Base-by-base conservation (phyloP, 2,888 invertebrate genomes). In the Lottia gigantea region DNA sequence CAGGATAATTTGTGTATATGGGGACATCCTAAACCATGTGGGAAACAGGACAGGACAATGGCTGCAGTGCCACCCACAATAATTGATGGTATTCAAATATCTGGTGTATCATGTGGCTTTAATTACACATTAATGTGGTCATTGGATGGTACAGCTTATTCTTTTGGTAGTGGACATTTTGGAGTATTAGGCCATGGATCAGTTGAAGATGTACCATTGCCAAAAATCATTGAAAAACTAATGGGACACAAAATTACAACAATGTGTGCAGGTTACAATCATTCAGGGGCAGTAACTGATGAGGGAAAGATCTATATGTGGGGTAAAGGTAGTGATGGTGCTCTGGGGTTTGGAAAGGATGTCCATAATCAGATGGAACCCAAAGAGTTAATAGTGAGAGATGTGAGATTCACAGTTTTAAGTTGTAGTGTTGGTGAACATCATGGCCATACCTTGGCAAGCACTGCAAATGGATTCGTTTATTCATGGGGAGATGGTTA, bases 361-460 rank as follows among this genome's bases (percentile, higher is more conserved):
- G 23, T 64, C 0, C 55, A 68, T 0, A 66, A 72, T 62, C 67
- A 69, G 2, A 62, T 64, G 19, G 61, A 25, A 0, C 79, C 80
- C 0, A 66, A 49, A 7, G 8, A 62, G 46, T 74, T 78, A 19
- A 62, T 55, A 12, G 26, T 68, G 2, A 47, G 49, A 4, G 66
- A 66, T 46, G 71, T 67, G 2, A 55, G 71, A n/a, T 70, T 83
- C 23, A 70, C n/a, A 23, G 76, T 73, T 63, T 64, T 82, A 11
- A 81, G 81, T 64, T 83, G 84, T 65, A 80, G 80, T 71, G 80
- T 80, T 23, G 82, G 80, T 26, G 84, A 84, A 66, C 82, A 84
- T 63, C 81, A 80, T 62, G 82, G 80, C 1, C 82, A 82, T 69
- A 81, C 81, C 6, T 70, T 82, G 66, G 80, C 78, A 62, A 61